Evolutionary conservation across 2,113 vertebrate species (phyloP).

Genomic region (Lepus timidus): DNA sequence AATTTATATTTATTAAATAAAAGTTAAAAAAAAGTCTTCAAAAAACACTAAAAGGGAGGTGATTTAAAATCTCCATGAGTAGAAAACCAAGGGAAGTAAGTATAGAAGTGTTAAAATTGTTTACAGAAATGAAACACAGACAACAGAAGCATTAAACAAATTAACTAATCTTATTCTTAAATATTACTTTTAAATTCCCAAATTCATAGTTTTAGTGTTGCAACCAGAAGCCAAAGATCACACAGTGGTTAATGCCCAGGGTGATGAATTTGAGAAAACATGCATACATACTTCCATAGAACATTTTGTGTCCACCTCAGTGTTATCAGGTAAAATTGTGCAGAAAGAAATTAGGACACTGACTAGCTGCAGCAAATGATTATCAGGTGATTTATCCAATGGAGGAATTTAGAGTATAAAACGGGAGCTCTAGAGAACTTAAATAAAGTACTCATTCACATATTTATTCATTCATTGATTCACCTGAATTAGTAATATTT

Average conservation of each 20-base stretch:
- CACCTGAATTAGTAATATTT: not conserved
- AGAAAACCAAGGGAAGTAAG: not conserved
- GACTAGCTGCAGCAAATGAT: not conserved
- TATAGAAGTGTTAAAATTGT: not conserved
- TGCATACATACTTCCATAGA: not conserved
- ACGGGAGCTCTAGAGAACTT: conserved; percentile 8
- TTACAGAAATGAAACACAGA: not conserved
- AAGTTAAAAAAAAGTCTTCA: not conserved
- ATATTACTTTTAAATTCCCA: not conserved
- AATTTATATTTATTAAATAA: too few relatives aligned
- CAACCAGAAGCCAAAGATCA: not conserved
- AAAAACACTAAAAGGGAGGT: not conserved
- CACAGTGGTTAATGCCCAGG: not conserved
- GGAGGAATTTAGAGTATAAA: not conserved
- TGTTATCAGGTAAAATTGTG: not conserved
- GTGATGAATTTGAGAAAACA: not conserved
- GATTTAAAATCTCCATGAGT: not conserved
- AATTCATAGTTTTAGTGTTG: not conserved
- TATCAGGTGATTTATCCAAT: not conserved
- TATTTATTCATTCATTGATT: not conserved
- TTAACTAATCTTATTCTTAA: not conserved
- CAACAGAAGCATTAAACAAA: not conserved
- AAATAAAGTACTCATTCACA: conserved; percentile 51
- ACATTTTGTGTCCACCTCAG: not conserved
- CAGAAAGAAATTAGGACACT: conserved; percentile 22